Conservation (phyloP, 2,113 vertebrate species). For the Spheniscus mendiculus region DNA sequence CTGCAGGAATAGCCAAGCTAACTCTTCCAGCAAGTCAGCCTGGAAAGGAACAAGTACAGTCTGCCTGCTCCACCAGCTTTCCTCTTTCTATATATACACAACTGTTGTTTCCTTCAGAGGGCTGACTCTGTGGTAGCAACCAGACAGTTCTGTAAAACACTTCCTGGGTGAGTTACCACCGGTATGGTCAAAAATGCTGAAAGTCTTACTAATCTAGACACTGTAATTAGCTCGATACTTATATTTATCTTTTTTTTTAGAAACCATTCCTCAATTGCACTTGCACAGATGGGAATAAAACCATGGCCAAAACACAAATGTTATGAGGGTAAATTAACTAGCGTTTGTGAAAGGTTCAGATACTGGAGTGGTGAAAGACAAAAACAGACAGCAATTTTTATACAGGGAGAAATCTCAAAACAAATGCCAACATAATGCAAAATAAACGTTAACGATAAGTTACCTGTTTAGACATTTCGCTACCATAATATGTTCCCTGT, state of each 20-base stretch:
- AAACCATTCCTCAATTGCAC: not conserved
- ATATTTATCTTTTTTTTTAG: not conserved
- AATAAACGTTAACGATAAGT: not conserved
- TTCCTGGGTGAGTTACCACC: not conserved
- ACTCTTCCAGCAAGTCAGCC: not conserved
- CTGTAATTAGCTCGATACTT: not conserved
- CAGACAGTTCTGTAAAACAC: not conserved
- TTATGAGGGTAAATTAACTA: not conserved
- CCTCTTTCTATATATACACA: not conserved
- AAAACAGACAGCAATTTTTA: not conserved
- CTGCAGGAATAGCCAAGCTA: not conserved
- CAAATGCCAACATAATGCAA: not conserved
- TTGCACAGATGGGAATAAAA: not conserved
- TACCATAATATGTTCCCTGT: not conserved
- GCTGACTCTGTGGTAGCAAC: not conserved
- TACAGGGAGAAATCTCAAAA: not conserved
- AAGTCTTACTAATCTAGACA: not conserved
- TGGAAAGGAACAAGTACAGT: not conserved
- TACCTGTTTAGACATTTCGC: not conserved
- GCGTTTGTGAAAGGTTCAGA: not conserved
- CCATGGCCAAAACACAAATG: fast-evolving
- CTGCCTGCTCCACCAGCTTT: not conserved
- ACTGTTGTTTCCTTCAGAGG: not conserved
- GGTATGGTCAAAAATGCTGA: not conserved
- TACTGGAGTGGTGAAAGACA: not conserved